Evolutionary conservation across 2,797 vertebrate genomes (phyloP).

Genomic region (Sardinella longiceps): DNA sequence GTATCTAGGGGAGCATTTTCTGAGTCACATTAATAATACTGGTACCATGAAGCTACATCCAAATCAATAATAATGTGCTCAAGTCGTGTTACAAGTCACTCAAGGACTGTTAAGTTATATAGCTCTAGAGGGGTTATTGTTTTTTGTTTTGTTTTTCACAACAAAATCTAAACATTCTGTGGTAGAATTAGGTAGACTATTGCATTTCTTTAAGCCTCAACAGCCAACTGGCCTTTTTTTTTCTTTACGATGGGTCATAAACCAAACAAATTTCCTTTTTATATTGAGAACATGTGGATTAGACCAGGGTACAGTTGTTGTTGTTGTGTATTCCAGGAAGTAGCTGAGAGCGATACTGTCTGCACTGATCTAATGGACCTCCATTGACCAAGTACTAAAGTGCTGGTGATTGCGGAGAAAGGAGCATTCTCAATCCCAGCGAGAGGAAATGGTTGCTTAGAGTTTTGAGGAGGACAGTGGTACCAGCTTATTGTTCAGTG

Average conservation of each 20-base stretch:
- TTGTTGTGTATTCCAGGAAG: background rate
- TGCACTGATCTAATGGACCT: background rate
- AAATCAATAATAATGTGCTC: background rate
- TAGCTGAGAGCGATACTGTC: background rate
- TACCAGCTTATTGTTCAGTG: background rate
- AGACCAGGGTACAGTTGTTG: background rate
- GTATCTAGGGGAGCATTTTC: background rate
- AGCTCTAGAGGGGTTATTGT: background rate
- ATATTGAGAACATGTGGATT: constrained; percentile 2
- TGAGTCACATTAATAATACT: background rate
- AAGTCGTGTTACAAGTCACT: background rate
- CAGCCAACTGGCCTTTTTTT: background rate
- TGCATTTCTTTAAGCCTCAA: background rate
- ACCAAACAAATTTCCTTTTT: constrained; percentile 31
- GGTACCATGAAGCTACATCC: background rate
- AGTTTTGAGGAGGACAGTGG: background rate
- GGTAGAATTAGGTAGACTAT: background rate
- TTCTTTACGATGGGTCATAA: constrained; percentile 34
- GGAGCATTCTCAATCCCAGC: background rate
- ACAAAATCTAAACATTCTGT: background rate
- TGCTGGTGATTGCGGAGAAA: background rate
- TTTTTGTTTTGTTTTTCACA: background rate
- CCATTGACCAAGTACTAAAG: background rate
- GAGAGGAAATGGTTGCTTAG: constrained; percentile 18
- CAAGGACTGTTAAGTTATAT: no score